Base-by-base conservation (phyloP, 2,797 vertebrate species). In the Parotocinclus haroldoi region DNA sequence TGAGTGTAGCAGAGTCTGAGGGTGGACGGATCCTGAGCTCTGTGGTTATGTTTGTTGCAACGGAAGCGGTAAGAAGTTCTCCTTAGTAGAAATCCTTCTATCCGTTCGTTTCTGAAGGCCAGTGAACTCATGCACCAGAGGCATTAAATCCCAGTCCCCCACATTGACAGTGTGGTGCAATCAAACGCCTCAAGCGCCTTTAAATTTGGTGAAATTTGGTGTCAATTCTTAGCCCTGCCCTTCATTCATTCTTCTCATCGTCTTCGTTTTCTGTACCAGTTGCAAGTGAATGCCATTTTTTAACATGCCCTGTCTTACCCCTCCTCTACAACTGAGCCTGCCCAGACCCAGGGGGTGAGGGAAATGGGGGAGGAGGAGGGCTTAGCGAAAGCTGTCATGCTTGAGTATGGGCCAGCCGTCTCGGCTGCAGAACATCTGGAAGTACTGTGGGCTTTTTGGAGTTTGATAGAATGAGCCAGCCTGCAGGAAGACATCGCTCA, bases 351-450 rank as follows among this genome's bases (percentile, higher is more conserved):
- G 16, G 14, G 19, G n/a, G 18, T 9, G 19, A 17, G 19, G 27
- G 9, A 9, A 16, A 14, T 10, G 37, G 19, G n/a, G 19, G 1
- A 7, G 55, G 27, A 4, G 44, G 64, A 11, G 17, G 19, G 39
- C 44, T 54, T 44, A 53, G 18, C 36, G 50, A 56, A 71, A 62
- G 56, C 62, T 50, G 56, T 66, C 56, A 65, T 59, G 63, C 46
- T 66, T 67, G 63, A 66, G 58, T 51, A 13, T 17, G 45, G 58
- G 63, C 69, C 69, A 72, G 58, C 51, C 63, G 69, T 72, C 69
- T 72, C 55, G n/a, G 14, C n/a, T 66, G 63, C 51, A 14, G 58
- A 66, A 72, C 69, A 72, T 72, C 69, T 72, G 69, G 69, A 72
- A 72, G 63, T n/a, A 58, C 63, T 72, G 63, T 40, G 58, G 51